Conservation (phyloP, 2,888 invertebrate genomes). For the Drosophila incognita region DNA sequence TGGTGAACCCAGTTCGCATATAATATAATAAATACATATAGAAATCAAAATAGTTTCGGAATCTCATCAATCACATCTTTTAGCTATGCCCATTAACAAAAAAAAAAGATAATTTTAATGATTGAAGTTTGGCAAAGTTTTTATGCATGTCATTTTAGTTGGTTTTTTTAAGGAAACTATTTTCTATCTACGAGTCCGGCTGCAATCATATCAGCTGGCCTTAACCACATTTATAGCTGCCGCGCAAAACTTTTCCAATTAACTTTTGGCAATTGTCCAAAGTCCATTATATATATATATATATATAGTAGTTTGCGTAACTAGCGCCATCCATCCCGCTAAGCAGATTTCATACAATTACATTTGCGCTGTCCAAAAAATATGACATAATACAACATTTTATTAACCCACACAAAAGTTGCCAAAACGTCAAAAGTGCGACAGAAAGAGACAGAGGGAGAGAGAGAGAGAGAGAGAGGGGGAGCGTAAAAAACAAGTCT, state of each 20-base stretch:
- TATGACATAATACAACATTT: slow-evolving; percentile 78
- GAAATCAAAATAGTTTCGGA: background rate
- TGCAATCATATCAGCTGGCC: background rate
- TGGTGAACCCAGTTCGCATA: background rate
- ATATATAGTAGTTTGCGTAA: slow-evolving; percentile 31
- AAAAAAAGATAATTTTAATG: background rate
- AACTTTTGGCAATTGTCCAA: slow-evolving; percentile 44
- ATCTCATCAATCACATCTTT: background rate
- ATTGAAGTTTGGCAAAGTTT: background rate
- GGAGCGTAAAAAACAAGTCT: slow-evolving; percentile 50
- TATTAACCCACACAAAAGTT: slow-evolving; percentile 72
- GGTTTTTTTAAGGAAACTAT: background rate
- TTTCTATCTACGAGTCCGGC: background rate
- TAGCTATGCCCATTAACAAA: background rate
- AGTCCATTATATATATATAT: slow-evolving; percentile 13
- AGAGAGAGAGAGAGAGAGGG: no score
- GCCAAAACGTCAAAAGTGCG: slow-evolving; percentile 46
- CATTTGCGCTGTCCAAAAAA: slow-evolving; percentile 68
- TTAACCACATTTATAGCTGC: slow-evolving; percentile 25
- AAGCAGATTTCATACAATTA: slow-evolving; percentile 70
- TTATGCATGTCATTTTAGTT: background rate
- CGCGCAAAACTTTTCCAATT: slow-evolving; percentile 58
- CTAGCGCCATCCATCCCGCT: slow-evolving; percentile 35
- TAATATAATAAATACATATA: background rate
- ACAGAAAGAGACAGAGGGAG: background rate